phyloP scores from a whole-genome alignment of 2,888 invertebrate species.

The Tiphia femorata region DNA sequence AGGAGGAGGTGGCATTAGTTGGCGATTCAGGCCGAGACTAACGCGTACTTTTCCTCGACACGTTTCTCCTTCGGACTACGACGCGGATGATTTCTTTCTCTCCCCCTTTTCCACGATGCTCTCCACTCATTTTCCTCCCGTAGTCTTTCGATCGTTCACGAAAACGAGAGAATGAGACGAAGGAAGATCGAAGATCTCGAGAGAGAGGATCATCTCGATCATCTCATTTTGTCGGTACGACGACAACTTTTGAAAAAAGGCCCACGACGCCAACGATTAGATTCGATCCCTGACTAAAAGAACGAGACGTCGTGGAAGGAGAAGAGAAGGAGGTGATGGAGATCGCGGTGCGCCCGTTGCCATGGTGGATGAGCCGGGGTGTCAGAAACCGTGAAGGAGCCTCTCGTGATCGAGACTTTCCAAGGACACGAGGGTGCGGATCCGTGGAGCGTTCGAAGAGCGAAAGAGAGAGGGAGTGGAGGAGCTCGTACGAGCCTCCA shows the following conservation, averaged over 20 bases:
- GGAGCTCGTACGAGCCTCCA: not conserved
- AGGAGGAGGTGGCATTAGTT: slow-evolving; percentile 58
- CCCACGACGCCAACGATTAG: too few species aligned
- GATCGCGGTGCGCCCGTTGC: slow-evolving; percentile 23
- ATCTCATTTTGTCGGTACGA: too few species aligned
- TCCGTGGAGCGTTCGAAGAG: slow-evolving; percentile 14
- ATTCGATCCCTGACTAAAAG: too few species aligned
- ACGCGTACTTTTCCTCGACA: slow-evolving; percentile 67
- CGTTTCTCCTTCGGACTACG: slow-evolving; percentile 53
- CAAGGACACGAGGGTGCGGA: slow-evolving; percentile 48
- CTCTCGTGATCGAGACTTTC: slow-evolving; percentile 42
- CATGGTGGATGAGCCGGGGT: slow-evolving; percentile 36
- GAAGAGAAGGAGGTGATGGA: slow-evolving; percentile 2
- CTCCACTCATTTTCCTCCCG: not conserved
- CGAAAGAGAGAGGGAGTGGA: not conserved
- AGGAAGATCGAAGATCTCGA: too few species aligned
- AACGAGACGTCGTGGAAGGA: too few species aligned
- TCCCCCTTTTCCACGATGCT: slow-evolving; percentile 8
- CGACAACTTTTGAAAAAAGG: too few species aligned
- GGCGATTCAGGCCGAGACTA: slow-evolving; percentile 69
- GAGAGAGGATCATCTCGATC: too few species aligned
- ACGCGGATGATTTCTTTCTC: slow-evolving; percentile 44
- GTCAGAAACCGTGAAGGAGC: slow-evolving; percentile 56
- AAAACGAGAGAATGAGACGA: too few species aligned
- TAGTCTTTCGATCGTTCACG: too few species aligned